Evolutionary conservation across 92 coral and sea anemone species (phyloP), one percentile per base, ranked within the genome.

Genomic region (Phenganax stokvisi): DNA sequence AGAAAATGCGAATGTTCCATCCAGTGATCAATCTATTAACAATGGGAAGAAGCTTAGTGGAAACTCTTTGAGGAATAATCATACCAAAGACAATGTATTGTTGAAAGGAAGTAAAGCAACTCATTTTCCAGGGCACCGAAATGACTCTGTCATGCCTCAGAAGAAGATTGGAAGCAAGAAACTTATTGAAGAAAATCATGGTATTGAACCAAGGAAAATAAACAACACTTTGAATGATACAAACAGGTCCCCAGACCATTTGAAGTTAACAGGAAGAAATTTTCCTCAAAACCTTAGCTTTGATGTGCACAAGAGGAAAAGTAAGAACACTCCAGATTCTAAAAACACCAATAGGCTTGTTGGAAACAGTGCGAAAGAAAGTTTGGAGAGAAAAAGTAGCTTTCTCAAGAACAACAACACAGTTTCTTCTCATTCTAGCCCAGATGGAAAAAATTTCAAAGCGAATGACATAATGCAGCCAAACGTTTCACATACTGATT

Each of bases 381-480:
- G 0, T 60, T 28, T 59, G 25, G 3, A 47, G 25, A 53, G 51
- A 17, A 17, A 79, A 47, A 51, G 10, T 7, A 28, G 29, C 6
- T 64, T 79, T 16, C 52, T 0, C 51, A 64, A 51, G 20, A 62
- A 68, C 47, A 6, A 68, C 16, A 27, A 10, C 1, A n/a, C 12
- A 68, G 53, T 25, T 12, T n/a, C 53, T 29, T 3, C 52, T 5
- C 29, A 28, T 8, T 68, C 73, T 29, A 30, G 47, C 53, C 0
- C 83, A 62, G 15, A 60, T 20, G 25, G 83, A 17, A 63, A 47
- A 68, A 47, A 79, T 51, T 47, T 16, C 57, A 7, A 65, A 52
- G 83, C 74, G 30, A 62, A 79, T 79, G 74, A 63, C 6, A 79
- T 79, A n/a, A 0, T 57, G 37, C 64, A 47, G 17, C 83, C 74